Base-by-base conservation (phyloP, 2,888 invertebrate genomes). In the Dexiosoma caninum region DNA sequence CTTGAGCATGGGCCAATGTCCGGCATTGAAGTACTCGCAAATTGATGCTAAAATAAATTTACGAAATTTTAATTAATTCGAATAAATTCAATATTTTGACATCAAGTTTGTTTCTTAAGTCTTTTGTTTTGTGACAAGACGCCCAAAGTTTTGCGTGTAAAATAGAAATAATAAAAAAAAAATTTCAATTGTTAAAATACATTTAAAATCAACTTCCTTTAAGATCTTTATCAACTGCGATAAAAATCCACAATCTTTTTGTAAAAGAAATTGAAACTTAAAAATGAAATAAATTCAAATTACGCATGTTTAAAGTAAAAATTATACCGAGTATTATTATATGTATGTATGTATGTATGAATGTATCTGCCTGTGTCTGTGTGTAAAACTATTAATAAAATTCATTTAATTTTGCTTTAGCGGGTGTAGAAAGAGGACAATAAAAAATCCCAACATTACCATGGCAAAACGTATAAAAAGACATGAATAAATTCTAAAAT, bases 361-460 rank as follows among this genome's bases (percentile, higher is more conserved):
- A n/a, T n/a, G n/a, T n/a, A n/a, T n/a, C n/a, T 30, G 7, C 23
- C 21, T 27, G 44, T 27, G 16, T 32, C n/a, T n/a, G 6, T 7
- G n/a, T 12, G 12, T 9, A 32, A 21, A 46, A n/a, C n/a, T 62
- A 19, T 32, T 46, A 21, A 62, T 46, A 46, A 62, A 30, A 42
- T 32, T 9, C 10, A n/a, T 30, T 53, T 40, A 14, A 0, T 66
- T 69, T 42, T 69, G 14, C 16, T 49, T 51, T 71, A 76, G 80
- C 80, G 66, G 76, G 76, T 60, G 76, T 66, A 67, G 53, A 23
- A 46, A 67, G 46, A 71, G 76, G 80, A 80, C 80, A 80, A 80
- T 74, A 74, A 74, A 69, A 69, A 74, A 79, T 64, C 51, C 74
- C 74, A 72, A 72, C 51, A 37, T 67, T 78, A 53, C 40, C 40